These are phyloP conservation scores for Lagorchestes hirsutus DNA, from an alignment of 2,797 vertebrate species.

Conservation along the genomic window DNA sequence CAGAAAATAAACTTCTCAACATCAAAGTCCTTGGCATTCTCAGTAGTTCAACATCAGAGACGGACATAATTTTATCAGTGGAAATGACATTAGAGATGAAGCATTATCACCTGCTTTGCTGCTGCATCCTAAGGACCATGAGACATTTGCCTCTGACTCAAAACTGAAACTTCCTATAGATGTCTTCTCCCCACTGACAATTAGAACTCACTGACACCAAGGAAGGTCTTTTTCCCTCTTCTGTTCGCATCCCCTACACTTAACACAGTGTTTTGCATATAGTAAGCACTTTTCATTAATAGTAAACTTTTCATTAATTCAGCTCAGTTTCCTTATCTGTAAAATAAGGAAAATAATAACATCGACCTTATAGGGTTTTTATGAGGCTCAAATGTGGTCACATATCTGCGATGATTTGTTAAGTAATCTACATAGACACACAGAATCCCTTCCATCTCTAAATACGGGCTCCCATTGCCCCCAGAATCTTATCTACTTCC, in stretches of 20 bases:
- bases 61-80: neutral
- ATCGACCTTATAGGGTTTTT: neutral
- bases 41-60: neutral
- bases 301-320: neutral
- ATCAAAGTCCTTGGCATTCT: neutral
- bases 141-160: neutral
- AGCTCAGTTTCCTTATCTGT: neutral
- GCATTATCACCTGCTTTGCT: too few relatives aligned
- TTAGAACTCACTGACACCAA: neutral
- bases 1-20: neutral
- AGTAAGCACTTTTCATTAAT: neutral
- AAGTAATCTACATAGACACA: neutral
- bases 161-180: neutral
- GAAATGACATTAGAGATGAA: neutral
- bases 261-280: neutral
- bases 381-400: neutral
- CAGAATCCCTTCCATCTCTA: neutral
- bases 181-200: neutral
- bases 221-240: neutral
- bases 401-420: too few relatives aligned
- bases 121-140: neutral
- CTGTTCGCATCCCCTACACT: neutral
- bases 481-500: neutral
- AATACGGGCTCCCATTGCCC: neutral
- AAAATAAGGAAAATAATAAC: neutral